Evolutionary conservation across 2,113 vertebrate genomes (phyloP), one percentile per base, ranked within the genome.

Genomic region (Notothenia rossii): DNA sequence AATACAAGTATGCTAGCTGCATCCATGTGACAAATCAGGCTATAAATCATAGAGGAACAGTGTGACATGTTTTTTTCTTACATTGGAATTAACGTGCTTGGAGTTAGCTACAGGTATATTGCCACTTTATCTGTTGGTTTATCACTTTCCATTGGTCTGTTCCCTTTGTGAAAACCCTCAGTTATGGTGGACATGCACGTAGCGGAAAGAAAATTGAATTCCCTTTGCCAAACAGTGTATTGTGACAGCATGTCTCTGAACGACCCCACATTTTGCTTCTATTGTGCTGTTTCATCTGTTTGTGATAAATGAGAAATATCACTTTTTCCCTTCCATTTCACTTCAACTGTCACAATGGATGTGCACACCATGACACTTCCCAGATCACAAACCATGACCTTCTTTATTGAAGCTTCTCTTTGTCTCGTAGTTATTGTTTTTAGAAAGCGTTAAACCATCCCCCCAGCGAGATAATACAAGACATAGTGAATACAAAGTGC

Each of bases 381-480:
- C 13, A 36, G 25, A 84, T 91, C 79, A 75, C 60, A 50, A 83
- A 68, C 54, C 78, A 62, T 89, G 87, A 91, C 92, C 92, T 93
- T 91, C 81, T 84, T 78, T 78, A 77, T 83, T 82, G 58, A 85
- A 83, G 83, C 61, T 62, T 81, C 70, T 85, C 84, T 89, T 86
- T 92, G 89, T 90, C 87, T 92, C 84, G 87, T 75, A 64, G 81
- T 93, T 84, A 93, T 93, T 93, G 85, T 92, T 93, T 92, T 83
- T 72, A 86, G 75, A 79, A 78, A 77, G 75, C 61, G n/a, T 86
- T 85, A 82, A 86, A 82, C 71, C 83, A 46, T 72, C 85, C 84
- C 64, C 49, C 70, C 60, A 58, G 76, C 67, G 75, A 75, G 89
- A 87, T 89, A 86, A 90, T 86, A 77, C 10, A 68, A 81, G 86